phyloP scores from a whole-genome alignment of 2,797 vertebrate species.

The Myripristis murdjan region DNA sequence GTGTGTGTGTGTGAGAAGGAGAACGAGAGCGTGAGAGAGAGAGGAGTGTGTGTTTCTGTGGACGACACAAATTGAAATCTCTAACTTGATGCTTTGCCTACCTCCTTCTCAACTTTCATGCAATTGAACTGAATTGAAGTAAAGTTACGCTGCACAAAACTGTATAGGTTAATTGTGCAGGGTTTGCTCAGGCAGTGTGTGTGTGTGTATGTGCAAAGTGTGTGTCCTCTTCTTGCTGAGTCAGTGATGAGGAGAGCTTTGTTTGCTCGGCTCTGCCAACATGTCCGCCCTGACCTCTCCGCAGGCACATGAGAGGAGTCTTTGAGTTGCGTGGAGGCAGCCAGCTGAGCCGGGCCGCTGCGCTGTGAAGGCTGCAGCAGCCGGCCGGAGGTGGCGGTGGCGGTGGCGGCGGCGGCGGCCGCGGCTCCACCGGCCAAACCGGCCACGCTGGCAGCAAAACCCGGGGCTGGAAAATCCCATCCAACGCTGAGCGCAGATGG shows the following conservation, averaged over 20 bases:
- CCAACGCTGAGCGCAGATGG: constrained; percentile 42
- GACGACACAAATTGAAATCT: too few species aligned
- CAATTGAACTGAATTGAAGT: too few species aligned
- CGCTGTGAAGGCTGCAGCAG: constrained; percentile 17
- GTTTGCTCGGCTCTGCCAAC: constrained; percentile 62
- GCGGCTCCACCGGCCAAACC: constrained; percentile 41
- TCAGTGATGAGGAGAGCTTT: constrained; percentile 61
- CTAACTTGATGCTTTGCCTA: too few species aligned
- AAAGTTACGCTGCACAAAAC: constrained; percentile 25
- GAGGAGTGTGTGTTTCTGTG: too few species aligned
- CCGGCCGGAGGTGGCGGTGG: constrained; percentile 37
- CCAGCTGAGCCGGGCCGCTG: constrained; percentile 29
- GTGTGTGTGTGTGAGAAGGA: too few species aligned
- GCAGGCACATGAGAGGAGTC: constrained; percentile 61
- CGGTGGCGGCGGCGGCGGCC: constrained; percentile 24
- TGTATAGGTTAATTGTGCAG: constrained; percentile 25
- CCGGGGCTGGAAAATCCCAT: constrained; percentile 29
- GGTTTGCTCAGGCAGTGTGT: constrained; percentile 18
- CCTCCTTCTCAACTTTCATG: too few species aligned
- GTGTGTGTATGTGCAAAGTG: not conserved
- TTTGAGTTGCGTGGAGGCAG: constrained; percentile 41
- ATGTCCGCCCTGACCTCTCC: constrained; percentile 65
- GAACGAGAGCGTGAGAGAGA: not conserved
- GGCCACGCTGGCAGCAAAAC: constrained; percentile 65
- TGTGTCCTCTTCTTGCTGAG: constrained; percentile 58